phyloP scores from a whole-genome alignment of 2,888 invertebrate species.

The Cabera pusaria region DNA sequence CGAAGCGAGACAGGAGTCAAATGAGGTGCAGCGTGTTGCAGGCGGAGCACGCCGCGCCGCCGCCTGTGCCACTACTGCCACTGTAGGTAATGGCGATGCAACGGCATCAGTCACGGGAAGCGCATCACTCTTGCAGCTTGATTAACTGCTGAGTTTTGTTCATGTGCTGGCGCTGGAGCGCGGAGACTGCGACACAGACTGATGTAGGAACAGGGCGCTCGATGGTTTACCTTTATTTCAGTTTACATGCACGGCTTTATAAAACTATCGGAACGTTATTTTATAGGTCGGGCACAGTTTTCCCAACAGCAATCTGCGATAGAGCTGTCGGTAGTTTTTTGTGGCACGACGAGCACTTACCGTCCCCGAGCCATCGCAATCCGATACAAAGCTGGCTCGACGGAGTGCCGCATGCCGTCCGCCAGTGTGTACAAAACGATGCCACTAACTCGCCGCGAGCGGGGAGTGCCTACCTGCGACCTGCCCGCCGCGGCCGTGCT shows the following conservation, averaged over 20 bases:
- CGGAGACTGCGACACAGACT: too few species aligned
- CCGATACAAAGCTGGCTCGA: background rate
- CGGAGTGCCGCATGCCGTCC: background rate
- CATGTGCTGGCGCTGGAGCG: too few species aligned
- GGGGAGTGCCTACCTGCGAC: too few species aligned
- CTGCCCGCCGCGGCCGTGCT: too few species aligned
- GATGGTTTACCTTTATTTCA: too few species aligned
- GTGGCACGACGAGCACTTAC: background rate
- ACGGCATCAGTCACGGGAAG: background rate
- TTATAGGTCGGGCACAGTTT: too few species aligned
- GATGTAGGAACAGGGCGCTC: too few species aligned
- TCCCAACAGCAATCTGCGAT: too few species aligned
- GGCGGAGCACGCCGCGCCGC: too few species aligned
- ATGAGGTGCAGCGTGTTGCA: slow-evolving; percentile 5
- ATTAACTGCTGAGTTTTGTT: background rate
- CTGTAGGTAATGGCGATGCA: background rate
- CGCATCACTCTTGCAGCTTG: background rate
- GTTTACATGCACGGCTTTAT: too few species aligned
- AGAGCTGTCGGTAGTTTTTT: background rate
- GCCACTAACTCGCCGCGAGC: background rate
- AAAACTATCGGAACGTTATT: too few species aligned
- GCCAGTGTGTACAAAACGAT: slow-evolving; percentile 3
- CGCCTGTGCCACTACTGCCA: too few species aligned
- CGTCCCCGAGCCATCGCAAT: background rate
- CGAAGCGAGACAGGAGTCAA: slow-evolving; percentile 6